These are phyloP conservation scores for Stegodyphus mimosarum DNA, from an alignment of 1,140 invertebrate genomes.

Conservation along the genomic window DNA sequence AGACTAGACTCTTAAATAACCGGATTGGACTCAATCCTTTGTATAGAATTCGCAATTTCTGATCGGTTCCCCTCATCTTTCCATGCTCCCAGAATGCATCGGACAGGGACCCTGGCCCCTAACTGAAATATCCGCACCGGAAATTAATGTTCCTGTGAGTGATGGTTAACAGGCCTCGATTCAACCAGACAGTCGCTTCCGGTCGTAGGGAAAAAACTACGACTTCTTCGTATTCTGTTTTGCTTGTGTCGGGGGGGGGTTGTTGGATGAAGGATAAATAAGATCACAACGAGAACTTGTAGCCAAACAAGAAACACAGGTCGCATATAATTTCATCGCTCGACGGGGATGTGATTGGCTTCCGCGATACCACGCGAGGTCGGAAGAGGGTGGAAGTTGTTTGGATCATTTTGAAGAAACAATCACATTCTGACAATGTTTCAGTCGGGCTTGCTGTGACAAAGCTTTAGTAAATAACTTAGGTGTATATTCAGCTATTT, in stretches of 20 bases:
- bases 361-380: background rate
- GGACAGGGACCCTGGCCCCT: conserved; percentile 51
- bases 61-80: conserved; percentile 12
- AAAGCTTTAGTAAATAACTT: too few species aligned
- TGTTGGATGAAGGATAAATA: background rate
- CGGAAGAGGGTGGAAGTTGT: too few species aligned
- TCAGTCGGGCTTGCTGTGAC: too few species aligned
- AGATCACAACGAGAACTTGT: background rate
- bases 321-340: conserved; percentile 48
- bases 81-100: too few species aligned
- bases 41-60: conserved; percentile 29
- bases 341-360: conserved; percentile 32
- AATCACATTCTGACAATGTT: too few species aligned
- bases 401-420: too few species aligned
- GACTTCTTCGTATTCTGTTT: too few species aligned
- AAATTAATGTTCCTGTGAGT: conserved; percentile 61
- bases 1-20: too few species aligned
- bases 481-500: too few species aligned
- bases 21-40: too few species aligned
- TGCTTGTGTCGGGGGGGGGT: background rate
- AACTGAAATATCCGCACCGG: conserved; percentile 60
- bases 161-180: conserved; percentile 59
- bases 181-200: conserved; percentile 53
- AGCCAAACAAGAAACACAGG: conserved; percentile 20
- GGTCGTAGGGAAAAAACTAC: background rate